Base-by-base conservation (phyloP, 2,888 invertebrate species). In the Yponomeuta evonymella region DNA sequence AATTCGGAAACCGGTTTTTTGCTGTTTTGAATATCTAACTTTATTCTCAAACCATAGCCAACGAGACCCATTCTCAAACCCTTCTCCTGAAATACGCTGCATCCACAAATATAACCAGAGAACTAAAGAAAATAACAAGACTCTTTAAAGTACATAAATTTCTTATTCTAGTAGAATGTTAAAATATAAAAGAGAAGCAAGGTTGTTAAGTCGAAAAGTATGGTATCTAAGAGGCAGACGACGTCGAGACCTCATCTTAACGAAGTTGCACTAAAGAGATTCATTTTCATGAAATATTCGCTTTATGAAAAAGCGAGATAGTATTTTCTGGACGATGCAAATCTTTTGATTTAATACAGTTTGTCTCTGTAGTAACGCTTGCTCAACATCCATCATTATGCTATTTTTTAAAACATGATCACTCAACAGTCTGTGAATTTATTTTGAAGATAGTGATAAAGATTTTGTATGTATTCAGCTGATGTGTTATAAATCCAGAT, bases 241-340 rank as follows among this genome's bases (percentile, higher is more conserved):
- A 30, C 30, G 64, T 43, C 43, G 9, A 23, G 10, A 11, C 64
- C 30, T 15, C 64, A 58, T 15, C 15, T 58, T 86, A 84, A 87
- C 83, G 82, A 87, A 86, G 79, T 86, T 84, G 81, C 80, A 78
- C 81, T 82, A 81, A 84, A 86, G 79, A 82, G 84, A 79, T 85
- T 83, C 74, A 81, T 83, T 84, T 84, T 81, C 78, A 75, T 78
- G 79, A 83, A 79, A 80, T 43, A 43, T 83, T 81, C 74, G 75
- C 76, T 79, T 75, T 58, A 58, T 58, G 51, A 15, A 58, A 58
- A 58, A 58, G 71, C 79, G 79, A 79, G 78, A 78, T 73, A 73
- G 78, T 76, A 80, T 79, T 81, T 76, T 75, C 69, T 72, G 78
- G 75, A 79, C 74, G 71, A 73, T 74, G 75, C 71, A 75, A 83